Percentiles rank a stretch among this genome's conserved stretches.
These are phyloP conservation scores for Koerneria pararmatus DNA, from an alignment of 2,888 invertebrate genomes.

Conservation along the genomic window DNA sequence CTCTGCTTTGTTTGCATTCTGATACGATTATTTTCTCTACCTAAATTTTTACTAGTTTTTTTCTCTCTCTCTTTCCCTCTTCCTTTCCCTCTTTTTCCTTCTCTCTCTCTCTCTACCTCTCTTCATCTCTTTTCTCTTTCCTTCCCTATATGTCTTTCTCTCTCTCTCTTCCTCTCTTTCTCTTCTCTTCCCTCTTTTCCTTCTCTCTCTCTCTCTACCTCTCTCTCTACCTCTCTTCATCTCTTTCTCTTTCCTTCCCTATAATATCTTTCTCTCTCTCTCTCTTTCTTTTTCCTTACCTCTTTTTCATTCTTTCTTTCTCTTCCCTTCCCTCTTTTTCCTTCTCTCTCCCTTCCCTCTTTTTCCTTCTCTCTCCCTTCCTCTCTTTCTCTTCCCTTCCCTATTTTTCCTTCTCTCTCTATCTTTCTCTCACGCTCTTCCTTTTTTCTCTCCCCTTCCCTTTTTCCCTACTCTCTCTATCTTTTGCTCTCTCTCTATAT, in stretches of 20 bases:
- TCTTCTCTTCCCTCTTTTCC: not conserved
- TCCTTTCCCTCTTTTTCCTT: not conserved
- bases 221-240: not conserved
- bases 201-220: not conserved
- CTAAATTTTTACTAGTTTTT: not conserved
- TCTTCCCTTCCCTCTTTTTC: not conserved
- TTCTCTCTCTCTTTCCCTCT: not conserved
- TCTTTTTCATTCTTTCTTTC: not conserved
- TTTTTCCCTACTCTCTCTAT: too few species aligned
- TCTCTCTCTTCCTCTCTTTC: not conserved
- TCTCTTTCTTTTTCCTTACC: not conserved
- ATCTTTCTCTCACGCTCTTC: not conserved
- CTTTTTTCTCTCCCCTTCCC: not conserved
- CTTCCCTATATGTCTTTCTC: not conserved
- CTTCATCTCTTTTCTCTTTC: not conserved
- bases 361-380: not conserved
- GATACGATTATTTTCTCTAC: too few species aligned
- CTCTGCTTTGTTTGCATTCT: too few species aligned
- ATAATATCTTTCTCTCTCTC: not conserved
- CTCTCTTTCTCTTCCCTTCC: not conserved
- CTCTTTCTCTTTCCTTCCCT: not conserved
- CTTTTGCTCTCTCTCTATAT: too few species aligned
- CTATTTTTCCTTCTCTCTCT: not conserved
- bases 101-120: not conserved
- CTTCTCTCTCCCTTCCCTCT: slow-evolving; percentile 10